Conservation (phyloP, 2,888 invertebrate genomes). For the Callyntrura guangdongensis region DNA sequence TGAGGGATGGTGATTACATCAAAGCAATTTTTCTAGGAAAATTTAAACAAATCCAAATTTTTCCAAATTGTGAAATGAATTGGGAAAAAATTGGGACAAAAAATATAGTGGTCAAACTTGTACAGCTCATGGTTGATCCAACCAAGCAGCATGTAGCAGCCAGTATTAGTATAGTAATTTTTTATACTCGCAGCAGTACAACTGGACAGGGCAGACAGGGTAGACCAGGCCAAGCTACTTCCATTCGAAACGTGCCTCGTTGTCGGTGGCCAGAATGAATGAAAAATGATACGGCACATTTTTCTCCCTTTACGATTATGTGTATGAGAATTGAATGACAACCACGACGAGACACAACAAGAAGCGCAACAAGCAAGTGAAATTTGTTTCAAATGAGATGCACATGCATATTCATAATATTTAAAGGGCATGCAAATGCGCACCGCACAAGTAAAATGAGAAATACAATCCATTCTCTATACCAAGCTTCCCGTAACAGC, state of each 20-base stretch:
- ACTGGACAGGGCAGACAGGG: not conserved
- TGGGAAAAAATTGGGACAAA: constrained; percentile 37
- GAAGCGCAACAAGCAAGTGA: constrained; percentile 14
- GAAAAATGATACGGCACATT: constrained; percentile 25
- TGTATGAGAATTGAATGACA: not conserved
- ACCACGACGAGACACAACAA: not conserved
- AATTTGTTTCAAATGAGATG: not conserved
- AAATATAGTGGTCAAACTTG: constrained; percentile 50
- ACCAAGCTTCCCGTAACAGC: too few relatives aligned
- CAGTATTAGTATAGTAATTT: too few relatives aligned
- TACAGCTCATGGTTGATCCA: constrained; percentile 6
- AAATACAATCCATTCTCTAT: not conserved
- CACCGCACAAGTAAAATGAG: not conserved
- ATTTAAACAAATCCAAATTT: constrained; percentile 35
- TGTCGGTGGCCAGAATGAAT: constrained; percentile 21
- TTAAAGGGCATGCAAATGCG: constrained; percentile 43
- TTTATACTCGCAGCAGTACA: too few relatives aligned
- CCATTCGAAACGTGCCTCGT: constrained; percentile 14
- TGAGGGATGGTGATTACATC: constrained; percentile 30
- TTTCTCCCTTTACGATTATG: not conserved
- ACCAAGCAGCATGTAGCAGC: too few relatives aligned
- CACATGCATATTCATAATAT: not conserved
- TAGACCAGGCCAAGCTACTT: not conserved
- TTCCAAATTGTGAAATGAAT: constrained; percentile 33
- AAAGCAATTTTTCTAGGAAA: constrained; percentile 39